Conservation (phyloP, 2,888 invertebrate species). For the Machimus atricapillus region DNA sequence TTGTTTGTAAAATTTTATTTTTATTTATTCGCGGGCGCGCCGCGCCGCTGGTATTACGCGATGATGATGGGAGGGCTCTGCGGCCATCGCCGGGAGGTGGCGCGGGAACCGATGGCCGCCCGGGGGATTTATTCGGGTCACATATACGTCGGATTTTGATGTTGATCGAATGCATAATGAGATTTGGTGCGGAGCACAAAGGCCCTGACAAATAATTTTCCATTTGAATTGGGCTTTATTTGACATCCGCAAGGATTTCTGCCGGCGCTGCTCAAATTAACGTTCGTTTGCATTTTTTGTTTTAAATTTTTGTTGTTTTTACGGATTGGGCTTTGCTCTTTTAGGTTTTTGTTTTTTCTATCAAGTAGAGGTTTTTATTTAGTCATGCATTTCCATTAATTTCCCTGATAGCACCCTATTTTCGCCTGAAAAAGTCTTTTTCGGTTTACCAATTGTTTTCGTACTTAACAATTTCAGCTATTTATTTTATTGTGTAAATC, state of each 20-base stretch:
- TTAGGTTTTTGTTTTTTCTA: not conserved
- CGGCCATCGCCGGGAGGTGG: not conserved
- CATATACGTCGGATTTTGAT: slow-evolving; percentile 31
- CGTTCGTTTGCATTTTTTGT: not conserved
- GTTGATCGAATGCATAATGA: slow-evolving; percentile 43
- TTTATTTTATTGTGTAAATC: not conserved
- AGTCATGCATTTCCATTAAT: not conserved
- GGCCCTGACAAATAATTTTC: slow-evolving; percentile 29
- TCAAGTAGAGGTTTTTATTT: not conserved
- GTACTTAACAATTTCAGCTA: not conserved
- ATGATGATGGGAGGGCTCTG: not conserved
- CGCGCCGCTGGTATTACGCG: too few species aligned
- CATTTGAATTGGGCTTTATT: slow-evolving; percentile 28
- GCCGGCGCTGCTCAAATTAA: slow-evolving; percentile 20
- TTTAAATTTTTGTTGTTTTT: not conserved
- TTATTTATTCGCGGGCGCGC: slow-evolving; percentile 23
- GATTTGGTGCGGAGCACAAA: slow-evolving; percentile 23
- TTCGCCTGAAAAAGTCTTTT: not conserved
- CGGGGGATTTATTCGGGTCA: slow-evolving; percentile 4
- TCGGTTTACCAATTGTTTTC: not conserved
- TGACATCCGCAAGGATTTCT: slow-evolving; percentile 16
- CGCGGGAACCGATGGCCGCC: not conserved
- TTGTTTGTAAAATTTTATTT: slow-evolving; percentile 37
- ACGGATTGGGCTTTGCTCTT: not conserved
- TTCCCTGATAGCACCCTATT: not conserved